A percentile compares a stretch with the other conserved stretches of the same genome.
These are phyloP conservation scores for Macaca fascicularis DNA, from an alignment of 2,113 vertebrate species.

Conservation along the genomic window DNA sequence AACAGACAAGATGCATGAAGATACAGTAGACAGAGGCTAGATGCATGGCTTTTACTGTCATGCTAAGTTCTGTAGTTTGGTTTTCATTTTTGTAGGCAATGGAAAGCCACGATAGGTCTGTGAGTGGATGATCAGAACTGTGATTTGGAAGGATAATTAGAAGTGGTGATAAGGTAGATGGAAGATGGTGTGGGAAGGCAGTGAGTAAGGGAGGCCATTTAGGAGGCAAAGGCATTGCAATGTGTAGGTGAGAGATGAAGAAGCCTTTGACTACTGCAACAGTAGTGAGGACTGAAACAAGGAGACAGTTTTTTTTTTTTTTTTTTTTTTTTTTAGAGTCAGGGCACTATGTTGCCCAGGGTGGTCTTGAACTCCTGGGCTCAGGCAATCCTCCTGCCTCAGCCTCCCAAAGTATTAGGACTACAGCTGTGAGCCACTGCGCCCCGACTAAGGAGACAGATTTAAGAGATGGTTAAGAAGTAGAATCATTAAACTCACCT, in stretches of 20 bases:
- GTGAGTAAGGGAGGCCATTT: background rate
- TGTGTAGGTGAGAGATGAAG: background rate
- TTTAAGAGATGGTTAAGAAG: background rate
- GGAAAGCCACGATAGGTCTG: background rate
- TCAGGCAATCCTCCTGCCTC: too few species aligned
- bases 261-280: background rate
- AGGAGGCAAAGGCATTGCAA: background rate
- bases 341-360: too few species aligned
- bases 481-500: background rate
- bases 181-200: background rate
- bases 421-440: too few species aligned
- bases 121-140: background rate
- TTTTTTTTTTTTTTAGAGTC: too few species aligned
- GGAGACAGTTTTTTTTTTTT: background rate
- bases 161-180: background rate
- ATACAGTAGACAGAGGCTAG: background rate
- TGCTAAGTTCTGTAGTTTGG: background rate
- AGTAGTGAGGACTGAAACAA: background rate
- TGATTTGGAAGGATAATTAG: conserved; percentile 6
- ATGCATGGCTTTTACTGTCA: background rate
- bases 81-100: background rate
- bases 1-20: background rate
- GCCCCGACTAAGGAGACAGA: background rate
- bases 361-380: too few species aligned
- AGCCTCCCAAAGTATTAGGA: too few species aligned